Evolutionary conservation across 2,797 vertebrate species (phyloP).

Genomic region (Sebastes trivittatus): DNA sequence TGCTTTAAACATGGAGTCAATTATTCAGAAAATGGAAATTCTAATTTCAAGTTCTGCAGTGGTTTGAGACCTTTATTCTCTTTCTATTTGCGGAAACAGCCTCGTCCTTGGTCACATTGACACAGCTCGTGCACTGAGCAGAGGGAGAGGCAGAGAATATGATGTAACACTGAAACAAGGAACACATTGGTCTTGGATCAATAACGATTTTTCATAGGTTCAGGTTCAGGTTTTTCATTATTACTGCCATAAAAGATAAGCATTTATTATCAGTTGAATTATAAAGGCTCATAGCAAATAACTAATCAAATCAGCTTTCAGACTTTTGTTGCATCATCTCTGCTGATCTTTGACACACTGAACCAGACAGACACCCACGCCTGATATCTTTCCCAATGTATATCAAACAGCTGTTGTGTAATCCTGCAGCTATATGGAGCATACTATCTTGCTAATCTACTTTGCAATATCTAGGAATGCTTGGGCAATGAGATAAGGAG

Average conservation of each 20-base stretch:
- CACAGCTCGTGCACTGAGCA: background rate
- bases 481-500: conserved; percentile 3
- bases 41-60: background rate
- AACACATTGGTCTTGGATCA: background rate
- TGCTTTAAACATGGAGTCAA: background rate
- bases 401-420: background rate
- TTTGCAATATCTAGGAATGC: background rate
- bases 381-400: background rate
- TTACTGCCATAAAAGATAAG: background rate
- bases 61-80: background rate
- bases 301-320: background rate
- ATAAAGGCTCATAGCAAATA: background rate
- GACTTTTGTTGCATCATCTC: background rate
- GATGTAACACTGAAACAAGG: background rate
- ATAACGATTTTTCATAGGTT: background rate
- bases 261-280: background rate
- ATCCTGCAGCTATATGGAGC: background rate
- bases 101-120: background rate
- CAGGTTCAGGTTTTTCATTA: background rate
- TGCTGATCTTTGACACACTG: conserved; percentile 4
- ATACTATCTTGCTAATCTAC: background rate
- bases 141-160: background rate
- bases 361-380: background rate
- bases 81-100: background rate
- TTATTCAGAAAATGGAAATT: background rate